Evolutionary conservation across 2,888 invertebrate species (phyloP).

Genomic region (Cephus pygmeus): DNA sequence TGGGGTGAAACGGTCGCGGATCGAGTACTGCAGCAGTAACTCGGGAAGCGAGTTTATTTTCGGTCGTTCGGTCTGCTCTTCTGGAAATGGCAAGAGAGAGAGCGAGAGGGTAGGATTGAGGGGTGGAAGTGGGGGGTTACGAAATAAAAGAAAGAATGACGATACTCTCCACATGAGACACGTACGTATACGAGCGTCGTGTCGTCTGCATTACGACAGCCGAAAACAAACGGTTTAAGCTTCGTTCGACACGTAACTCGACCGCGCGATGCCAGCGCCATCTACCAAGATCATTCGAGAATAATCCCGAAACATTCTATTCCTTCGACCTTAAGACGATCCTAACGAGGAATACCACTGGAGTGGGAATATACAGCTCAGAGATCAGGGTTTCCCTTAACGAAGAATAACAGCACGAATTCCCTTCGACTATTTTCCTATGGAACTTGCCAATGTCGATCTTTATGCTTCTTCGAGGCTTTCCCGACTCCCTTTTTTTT

Average conservation of each 20-base stretch:
- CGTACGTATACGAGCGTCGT: not conserved
- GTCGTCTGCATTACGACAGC: no score
- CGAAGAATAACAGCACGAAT: not conserved
- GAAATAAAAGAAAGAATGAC: not conserved
- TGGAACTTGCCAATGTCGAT: not conserved
- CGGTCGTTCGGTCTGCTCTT: not conserved
- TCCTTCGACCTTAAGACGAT: not conserved
- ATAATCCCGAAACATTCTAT: not conserved
- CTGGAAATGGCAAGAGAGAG: not conserved
- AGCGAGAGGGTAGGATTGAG: not conserved
- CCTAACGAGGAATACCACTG: not conserved
- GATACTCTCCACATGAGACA: not conserved
- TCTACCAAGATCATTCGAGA: not conserved
- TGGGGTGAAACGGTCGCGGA: conserved; percentile 40
- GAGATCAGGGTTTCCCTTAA: not conserved
- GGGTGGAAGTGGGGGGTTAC: not conserved
- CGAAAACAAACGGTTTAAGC: no score
- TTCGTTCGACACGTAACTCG: not conserved
- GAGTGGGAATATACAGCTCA: not conserved
- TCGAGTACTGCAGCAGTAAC: conserved; percentile 11
- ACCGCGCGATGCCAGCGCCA: not conserved
- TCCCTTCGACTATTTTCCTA: not conserved
- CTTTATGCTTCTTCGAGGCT: not conserved
- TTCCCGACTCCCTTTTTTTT: not conserved
- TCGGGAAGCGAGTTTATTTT: conserved; percentile 18